These are phyloP conservation scores for Tethya wilhelma DNA, from an alignment of 37 sponge, comb jelly and placozoan genomes.

Conservation along the genomic window DNA sequence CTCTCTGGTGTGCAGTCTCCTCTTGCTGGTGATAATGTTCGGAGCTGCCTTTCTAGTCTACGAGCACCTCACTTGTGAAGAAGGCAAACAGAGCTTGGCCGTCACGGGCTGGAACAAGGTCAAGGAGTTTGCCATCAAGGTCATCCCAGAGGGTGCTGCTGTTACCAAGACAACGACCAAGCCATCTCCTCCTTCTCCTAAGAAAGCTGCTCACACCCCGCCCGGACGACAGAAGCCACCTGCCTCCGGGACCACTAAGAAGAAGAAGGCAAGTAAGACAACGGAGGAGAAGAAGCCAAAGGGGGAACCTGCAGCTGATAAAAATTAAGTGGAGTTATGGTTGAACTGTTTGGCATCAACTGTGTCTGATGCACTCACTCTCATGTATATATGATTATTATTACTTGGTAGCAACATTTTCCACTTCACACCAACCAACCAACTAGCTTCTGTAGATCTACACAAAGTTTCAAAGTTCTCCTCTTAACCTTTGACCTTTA, in stretches of 20 bases:
- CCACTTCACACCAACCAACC: too few species aligned
- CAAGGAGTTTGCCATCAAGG: neutral
- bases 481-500: too few species aligned
- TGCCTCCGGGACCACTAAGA: neutral
- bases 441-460: too few species aligned
- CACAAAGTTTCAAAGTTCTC: too few species aligned
- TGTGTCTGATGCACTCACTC: too few species aligned
- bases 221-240: neutral
- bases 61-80: slow-evolving; percentile 25
- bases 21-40: slow-evolving; percentile 27
- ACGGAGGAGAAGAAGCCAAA: too few species aligned
- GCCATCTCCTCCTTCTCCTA: neutral
- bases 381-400: too few species aligned
- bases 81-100: neutral
- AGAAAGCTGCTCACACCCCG: neutral
- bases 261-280: neutral
- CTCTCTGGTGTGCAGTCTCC: neutral
- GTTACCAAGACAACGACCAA: neutral
- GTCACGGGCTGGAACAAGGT: neutral
- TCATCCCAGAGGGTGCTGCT: neutral
- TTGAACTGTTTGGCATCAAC: too few species aligned
- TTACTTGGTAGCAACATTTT: too few species aligned
- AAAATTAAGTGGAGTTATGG: too few species aligned
- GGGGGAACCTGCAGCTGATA: too few species aligned
- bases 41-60: slow-evolving; percentile 34